phyloP scores from a whole-genome alignment of 2,113 vertebrate genomes.

The Gallinago undulata region DNA sequence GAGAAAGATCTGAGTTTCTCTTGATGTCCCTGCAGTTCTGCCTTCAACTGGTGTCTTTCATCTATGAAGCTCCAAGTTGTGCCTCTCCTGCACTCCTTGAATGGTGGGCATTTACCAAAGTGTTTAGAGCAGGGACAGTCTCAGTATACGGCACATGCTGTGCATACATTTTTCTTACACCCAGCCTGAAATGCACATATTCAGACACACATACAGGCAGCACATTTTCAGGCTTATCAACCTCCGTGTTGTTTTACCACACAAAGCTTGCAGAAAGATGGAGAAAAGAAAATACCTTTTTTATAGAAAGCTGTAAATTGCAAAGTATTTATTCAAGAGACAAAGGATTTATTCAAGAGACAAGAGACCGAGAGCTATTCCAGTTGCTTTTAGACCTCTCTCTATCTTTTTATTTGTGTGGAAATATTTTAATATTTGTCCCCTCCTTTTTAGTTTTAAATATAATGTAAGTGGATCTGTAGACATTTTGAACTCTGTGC shows the following conservation, averaged over 20 bases:
- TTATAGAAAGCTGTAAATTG: neutral
- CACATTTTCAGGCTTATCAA: neutral
- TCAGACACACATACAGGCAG: neutral
- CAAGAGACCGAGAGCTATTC: neutral
- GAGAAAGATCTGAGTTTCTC: neutral
- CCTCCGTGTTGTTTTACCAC: neutral
- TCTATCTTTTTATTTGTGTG: neutral
- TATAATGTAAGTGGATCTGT: neutral
- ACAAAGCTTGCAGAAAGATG: neutral
- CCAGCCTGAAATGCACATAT: neutral
- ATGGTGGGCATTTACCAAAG: neutral
- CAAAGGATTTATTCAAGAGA: slow-evolving; percentile 24
- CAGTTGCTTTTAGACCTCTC: slow-evolving; percentile 7
- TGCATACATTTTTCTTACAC: neutral
- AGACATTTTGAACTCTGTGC: neutral
- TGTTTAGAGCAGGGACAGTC: neutral
- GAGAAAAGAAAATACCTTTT: neutral
- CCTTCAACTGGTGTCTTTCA: neutral
- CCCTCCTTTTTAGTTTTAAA: slow-evolving; percentile 11
- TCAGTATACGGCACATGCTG: accelerated
- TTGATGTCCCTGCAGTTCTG: neutral
- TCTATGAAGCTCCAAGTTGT: neutral
- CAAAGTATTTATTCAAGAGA: slow-evolving; percentile 26
- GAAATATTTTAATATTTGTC: slow-evolving; percentile 23
- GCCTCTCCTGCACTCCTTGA: neutral